Base-by-base conservation (phyloP, 2,888 invertebrate species). In the Oxytorus armatus region DNA sequence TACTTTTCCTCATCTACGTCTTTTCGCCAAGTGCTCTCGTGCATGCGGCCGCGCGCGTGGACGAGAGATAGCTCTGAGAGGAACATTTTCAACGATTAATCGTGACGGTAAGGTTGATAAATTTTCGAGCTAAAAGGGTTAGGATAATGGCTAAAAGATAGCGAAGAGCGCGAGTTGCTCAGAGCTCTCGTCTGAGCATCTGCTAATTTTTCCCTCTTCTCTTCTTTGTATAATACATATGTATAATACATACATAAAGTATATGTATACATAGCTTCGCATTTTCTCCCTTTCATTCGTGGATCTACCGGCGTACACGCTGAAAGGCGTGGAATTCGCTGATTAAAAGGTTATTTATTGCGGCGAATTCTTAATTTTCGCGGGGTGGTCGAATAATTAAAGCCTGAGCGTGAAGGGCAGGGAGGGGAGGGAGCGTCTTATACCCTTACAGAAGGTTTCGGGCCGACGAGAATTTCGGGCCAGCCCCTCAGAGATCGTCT, bases 301-400 rank as follows among this genome's bases (percentile, higher is more conserved):
- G 49, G 25, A 49, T 53, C 70, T 65, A 29, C 8, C 39, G n/a
- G 29, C 21, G 42, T 70, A 53, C 57, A 53, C 57, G 74, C 68
- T 77, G 70, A 73, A 79, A 73, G 75, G 82, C 78, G 73, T 82
- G 81, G 79, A 83, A 79, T 82, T 79, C 70, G 63, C 86, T 88
- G 88, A 89, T 89, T 89, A 87, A 89, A 89, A 88, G 87, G 86
- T 88, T 89, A 89, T 89, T 89, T 89, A 89, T 89, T 87, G 85
- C 88, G 82, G 82, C 82, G 86, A 86, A 88, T 89, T 89, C 89
- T 87, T 87, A 87, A 88, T 88, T 88, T 87, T 82, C 83, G 39
- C 63, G 68, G 81, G 80, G 63, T 77, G 73, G 66, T 69, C 39
- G 77, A 82, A 85, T 88, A 88, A 88, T 88, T 88, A 86, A 86